Evolutionary conservation across 2,888 invertebrate genomes (phyloP), one percentile per base, ranked within the genome.

Genomic region (Pantelozetes paolii): DNA sequence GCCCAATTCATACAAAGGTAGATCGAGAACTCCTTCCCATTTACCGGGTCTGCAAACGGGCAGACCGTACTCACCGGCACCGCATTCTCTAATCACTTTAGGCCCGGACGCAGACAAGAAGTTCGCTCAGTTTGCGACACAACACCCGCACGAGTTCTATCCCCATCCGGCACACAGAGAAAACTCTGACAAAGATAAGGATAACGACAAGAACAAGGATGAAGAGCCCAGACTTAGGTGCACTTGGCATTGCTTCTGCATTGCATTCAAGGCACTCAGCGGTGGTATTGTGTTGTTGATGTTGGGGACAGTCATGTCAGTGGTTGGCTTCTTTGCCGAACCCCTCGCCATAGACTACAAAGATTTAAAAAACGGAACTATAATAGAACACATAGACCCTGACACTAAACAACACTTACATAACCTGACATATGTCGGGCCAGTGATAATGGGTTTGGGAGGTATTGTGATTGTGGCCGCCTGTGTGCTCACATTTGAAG

Each of bases 391-490:
- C 1, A 45, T 71, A 64, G 79, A 80, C 75, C 76, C 79, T 75
- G 80, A 81, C 40, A 72, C 71, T 6, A 76, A 78, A 57, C 75
- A 76, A 32, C 92, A 92, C 81, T 86, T 92, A 77, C 92, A 91
- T 83, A 92, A 92, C 81, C 85, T 96, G 72, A 92, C 94, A 0
- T 97, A 96, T 82, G 91, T 94, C n/a, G 97, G 97, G 0, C 85
- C 85, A 1, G 80, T 84, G 32, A 78, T 85, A 32, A 85, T 85
- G 85, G 85, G 85, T n/a, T 79, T 83, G 71, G 85, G 85, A 0
- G 81, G 83, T 36, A 84, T 85, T 76, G 81, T 82, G n/a, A 81
- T 84, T 74, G 84, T 85, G 70, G 82, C 85, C 71, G 83, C 84
- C 0, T 84, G 84, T 78, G 85, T 85, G 2, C 82, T 85, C 76